Evolutionary conservation across 2,113 vertebrate genomes (phyloP), one percentile per base, ranked within the genome.

Genomic region (Cathartes aura): DNA sequence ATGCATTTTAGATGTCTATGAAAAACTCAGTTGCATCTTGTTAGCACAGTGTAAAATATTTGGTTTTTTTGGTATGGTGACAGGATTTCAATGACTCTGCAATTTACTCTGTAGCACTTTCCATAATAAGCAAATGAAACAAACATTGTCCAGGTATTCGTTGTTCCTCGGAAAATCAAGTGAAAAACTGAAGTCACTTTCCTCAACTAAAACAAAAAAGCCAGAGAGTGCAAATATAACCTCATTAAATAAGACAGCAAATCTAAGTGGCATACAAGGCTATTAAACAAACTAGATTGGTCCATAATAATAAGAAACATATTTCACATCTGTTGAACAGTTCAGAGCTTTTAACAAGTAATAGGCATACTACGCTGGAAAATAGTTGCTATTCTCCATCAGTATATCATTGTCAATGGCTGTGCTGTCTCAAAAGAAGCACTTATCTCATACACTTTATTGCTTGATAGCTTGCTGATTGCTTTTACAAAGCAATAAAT

Each of bases 401-500:
- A 82, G 96, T 98, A 98, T 96, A 98, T 98, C 98, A 98, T 96
- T 98, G 98, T 98, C 98, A 97, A 82, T 95, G 95, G 90, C 53
- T 91, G 73, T 38, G 62, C 97, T 97, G 96, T 97, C 98, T 98
- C 94, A 97, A 83, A 98, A 98, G 97, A 96, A 98, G 96, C 98
- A 98, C 98, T 98, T 99, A 98, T 86, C 98, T 97, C 97, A 96
- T 98, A 95, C 95, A 94, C 95, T 98, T 98, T 98, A 99, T 98
- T 98, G 98, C 98, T 97, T 98, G 98, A 98, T 98, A 98, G 97
- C 97, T 98, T 98, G 98, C 97, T 98, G 98, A 98, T 98, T 98
- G 98, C 98, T 98, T 98, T 98, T 98, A 98, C 97, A 98, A 98
- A 98, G 98, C 97, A 97, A 98, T 98, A 98, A 98, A 98, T 98